Evolutionary conservation across 2,113 vertebrate species (phyloP), one percentile per base, ranked within the genome.

Genomic region (Lamprologus ornatipinnis): DNA sequence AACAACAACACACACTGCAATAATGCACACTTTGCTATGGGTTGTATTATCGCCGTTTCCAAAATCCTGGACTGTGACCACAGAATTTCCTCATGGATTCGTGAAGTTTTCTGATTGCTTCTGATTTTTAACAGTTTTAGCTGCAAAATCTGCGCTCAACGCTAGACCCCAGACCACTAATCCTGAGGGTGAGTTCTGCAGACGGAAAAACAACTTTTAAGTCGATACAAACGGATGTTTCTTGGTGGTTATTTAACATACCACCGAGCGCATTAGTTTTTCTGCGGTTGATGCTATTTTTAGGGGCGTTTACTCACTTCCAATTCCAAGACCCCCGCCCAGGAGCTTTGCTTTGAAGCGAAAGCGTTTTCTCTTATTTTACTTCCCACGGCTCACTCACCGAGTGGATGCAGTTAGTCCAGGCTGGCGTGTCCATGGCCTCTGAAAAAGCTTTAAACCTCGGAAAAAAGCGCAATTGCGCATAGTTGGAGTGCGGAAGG

Each of bases 311-410:
- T 42, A 70, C 7, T 42, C n/a, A 35, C 31, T 12, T 33, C 19
- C 4, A 79, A 31, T 54, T 80, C n/a, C 15, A 21, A 31, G 9
- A 19, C 7, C 28, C 1, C 2, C 19, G 19, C 51, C 4, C 78
- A 23, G 11, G 35, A 35, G 31, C 19, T 35, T 21, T 21, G 49
- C 19, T 55, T 55, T 26, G 23, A 14, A 57, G 14, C 33, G 15
- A 42, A 42, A 23, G 37, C 15, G 2, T 0, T 7, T 75, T 7
- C 5, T 47, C 23, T 63, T 45, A n/a, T 6, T 33, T 51, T 79
- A 23, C 6, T 10, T 70, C 31, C 1, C 68, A 26, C 6, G 4
- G 37, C 55, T 13, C 14, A 65, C 94, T 94, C 87, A 96, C 95
- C 95, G 92, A 2, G 65, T 88, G 2, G 86, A 87, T 40, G 89